Evolutionary conservation across 2,797 vertebrate genomes (phyloP).

Genomic region (Acanthurus lineatus): DNA sequence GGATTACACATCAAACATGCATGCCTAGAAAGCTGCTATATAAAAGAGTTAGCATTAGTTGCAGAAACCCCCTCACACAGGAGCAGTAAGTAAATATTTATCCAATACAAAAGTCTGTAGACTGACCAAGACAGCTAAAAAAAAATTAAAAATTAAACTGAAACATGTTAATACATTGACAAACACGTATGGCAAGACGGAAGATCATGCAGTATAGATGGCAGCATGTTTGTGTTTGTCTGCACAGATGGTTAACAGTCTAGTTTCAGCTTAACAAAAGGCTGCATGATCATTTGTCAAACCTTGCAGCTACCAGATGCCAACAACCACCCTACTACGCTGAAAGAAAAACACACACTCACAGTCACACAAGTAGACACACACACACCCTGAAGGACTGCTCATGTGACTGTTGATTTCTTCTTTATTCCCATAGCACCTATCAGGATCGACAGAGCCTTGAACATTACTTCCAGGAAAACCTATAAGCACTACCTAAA

Average conservation of each 20-base stretch:
- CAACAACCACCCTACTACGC: constrained; percentile 33
- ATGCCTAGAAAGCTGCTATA: constrained; percentile 15
- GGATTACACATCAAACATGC: constrained; percentile 27
- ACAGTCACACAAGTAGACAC: constrained; percentile 9
- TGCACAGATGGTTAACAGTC: constrained; percentile 67
- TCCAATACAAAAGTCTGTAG: constrained; percentile 25
- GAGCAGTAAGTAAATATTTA: constrained; percentile 35
- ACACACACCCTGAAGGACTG: constrained; percentile 8
- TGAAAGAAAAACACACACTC: constrained; percentile 24
- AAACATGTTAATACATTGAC: constrained; percentile 21
- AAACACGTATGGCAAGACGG: constrained; percentile 32
- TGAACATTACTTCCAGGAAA: constrained; percentile 38
- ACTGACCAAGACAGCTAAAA: constrained; percentile 3
- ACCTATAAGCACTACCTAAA: constrained; percentile 35
- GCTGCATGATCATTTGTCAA: constrained; percentile 62
- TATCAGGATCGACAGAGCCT: constrained; percentile 31
- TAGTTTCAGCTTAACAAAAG: constrained; percentile 63
- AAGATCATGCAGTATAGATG: constrained; percentile 37
- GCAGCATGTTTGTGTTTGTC: constrained; percentile 48
- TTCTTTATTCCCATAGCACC: constrained; percentile 28
- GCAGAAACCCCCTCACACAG: constrained; percentile 12
- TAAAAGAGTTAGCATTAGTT: constrained; percentile 6
- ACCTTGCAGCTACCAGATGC: constrained; percentile 68
- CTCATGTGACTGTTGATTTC: constrained; percentile 24
- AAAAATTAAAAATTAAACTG: neutral